Evolutionary conservation across 2,888 invertebrate genomes (phyloP), one percentile per base, ranked within the genome.

Genomic region (Sinodicranocentrus sp.): DNA sequence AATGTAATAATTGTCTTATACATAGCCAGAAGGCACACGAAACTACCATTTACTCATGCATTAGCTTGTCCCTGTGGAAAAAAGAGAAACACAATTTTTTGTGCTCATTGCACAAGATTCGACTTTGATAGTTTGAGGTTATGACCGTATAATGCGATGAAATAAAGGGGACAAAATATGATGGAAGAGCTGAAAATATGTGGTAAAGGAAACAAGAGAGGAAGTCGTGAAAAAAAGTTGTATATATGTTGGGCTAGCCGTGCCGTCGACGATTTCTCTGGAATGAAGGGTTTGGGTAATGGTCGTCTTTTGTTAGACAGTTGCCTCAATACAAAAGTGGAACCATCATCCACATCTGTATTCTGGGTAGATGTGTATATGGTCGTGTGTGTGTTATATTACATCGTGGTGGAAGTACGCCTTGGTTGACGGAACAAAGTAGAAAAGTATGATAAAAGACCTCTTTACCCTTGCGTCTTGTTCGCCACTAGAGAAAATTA

Each of bases 141-240:
- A 79, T 63, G 68, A 61, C 79, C 71, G 79, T 79, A 70, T 79
- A 71, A 79, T 71, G 71, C 23, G 71, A 63, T 70, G 71, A 63
- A 79, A 71, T 61, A 79, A 78, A 78, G 68, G 77, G 77, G 68
- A 77, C 77, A 77, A 77, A 77, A 77, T 67, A 77, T 77, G 77
- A 68, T 44, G 67, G 67, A 68, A 77, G 77, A 78, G 54, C 68
- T 71, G 52, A 71, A 63, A 79, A 79, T 79, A 70, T 79, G 25
- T 63, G 67, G 21, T 79, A 25, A 5, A 15, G 19, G n/a, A n/a
- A 15, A 48, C 5, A 17, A 48, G 33, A 33, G 28, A 71, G 71
- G 79, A 79, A 71, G 63, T 63, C 79, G 63, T 78, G 71, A 79
- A 70, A 78, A 78, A 15, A 70, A 52, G n/a, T 59, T 68, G 33